Percentiles rank a stretch among this genome's conserved stretches.
Conservation (phyloP, 1,140 invertebrate species). For the Brachionus rubens region DNA sequence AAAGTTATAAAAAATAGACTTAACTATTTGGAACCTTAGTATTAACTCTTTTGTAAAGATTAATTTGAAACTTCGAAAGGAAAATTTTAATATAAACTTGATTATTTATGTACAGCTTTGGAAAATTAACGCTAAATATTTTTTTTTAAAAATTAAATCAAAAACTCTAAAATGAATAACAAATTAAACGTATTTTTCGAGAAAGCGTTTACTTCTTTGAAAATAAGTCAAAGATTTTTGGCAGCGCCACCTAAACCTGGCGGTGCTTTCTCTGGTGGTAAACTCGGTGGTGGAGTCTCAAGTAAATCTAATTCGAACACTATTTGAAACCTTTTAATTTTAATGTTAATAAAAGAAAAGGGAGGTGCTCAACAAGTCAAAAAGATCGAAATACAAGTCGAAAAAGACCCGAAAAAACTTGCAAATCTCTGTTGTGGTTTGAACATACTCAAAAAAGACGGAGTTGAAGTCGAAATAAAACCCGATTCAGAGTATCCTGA, state of each 20-base stretch:
- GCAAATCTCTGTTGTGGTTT: slow-evolving; percentile 19
- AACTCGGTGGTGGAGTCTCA: slow-evolving; percentile 39
- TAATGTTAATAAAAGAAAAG: background rate
- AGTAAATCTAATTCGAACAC: background rate
- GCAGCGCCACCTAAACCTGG: background rate
- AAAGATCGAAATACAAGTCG: slow-evolving; percentile 14
- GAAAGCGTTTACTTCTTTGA: background rate
- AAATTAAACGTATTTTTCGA: background rate
- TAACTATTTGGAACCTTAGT: no score
- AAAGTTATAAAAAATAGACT: no score
- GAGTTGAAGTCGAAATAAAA: slow-evolving; percentile 5
- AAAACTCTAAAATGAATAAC: slow-evolving; percentile 21
- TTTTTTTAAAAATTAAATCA: no score
- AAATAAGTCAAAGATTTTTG: background rate
- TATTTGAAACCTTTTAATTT: no score
- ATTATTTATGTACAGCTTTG: no score
- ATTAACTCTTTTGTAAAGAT: no score
- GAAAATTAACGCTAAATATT: no score
- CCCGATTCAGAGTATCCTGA: slow-evolving; percentile 35
- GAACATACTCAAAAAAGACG: slow-evolving; percentile 26
- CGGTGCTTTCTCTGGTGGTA: slow-evolving; percentile 10
- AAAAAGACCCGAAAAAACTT: slow-evolving; percentile 29
- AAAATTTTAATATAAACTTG: no score
- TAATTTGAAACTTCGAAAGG: no score
- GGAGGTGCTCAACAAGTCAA: slow-evolving; percentile 32